phyloP scores from a whole-genome alignment of 2,888 invertebrate genomes.

The Asteroscopus sphinx region DNA sequence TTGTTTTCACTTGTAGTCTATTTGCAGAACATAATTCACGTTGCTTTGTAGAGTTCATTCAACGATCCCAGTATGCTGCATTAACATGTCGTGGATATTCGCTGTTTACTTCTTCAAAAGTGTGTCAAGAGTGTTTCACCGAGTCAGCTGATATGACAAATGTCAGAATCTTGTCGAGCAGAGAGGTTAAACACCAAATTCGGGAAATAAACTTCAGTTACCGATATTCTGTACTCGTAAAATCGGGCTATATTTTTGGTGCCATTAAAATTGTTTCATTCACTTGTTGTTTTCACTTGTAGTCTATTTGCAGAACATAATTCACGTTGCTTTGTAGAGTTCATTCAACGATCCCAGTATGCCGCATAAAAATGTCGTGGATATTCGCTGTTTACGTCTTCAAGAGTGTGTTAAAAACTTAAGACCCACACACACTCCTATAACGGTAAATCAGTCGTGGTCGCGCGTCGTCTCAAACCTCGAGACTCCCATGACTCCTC shows the following conservation, averaged over 20 bases:
- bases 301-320: conserved; percentile 20
- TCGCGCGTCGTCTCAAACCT: conserved; percentile 34
- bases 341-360: too few species aligned
- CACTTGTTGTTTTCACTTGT: conserved; percentile 41
- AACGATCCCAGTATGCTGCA: too few species aligned
- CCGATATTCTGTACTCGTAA: conserved; percentile 67
- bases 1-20: conserved; percentile 42
- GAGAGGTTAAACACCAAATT: conserved; percentile 83
- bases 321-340: conserved; percentile 36
- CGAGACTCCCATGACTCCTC: conserved; percentile 47
- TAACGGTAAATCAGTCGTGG: conserved; percentile 47
- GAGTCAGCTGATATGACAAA: too few species aligned
- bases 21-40: conserved; percentile 21
- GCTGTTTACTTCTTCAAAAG: too few species aligned
- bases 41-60: too few species aligned
- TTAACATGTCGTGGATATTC: too few species aligned
- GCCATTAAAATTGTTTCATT: conserved; percentile 61
- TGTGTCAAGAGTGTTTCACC: too few species aligned
- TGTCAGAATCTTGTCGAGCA: too few species aligned
- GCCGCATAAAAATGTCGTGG: conserved; percentile 25
- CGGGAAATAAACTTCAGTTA: conserved; percentile 79
- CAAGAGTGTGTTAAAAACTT: conserved; percentile 37
- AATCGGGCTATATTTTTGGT: conserved; percentile 64
- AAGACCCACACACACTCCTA: conserved; percentile 30
- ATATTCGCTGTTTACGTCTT: conserved; percentile 36